These are phyloP conservation scores for Tachysurus fulvidraco DNA, from an alignment of 2,113 vertebrate genomes.

Conservation along the genomic window DNA sequence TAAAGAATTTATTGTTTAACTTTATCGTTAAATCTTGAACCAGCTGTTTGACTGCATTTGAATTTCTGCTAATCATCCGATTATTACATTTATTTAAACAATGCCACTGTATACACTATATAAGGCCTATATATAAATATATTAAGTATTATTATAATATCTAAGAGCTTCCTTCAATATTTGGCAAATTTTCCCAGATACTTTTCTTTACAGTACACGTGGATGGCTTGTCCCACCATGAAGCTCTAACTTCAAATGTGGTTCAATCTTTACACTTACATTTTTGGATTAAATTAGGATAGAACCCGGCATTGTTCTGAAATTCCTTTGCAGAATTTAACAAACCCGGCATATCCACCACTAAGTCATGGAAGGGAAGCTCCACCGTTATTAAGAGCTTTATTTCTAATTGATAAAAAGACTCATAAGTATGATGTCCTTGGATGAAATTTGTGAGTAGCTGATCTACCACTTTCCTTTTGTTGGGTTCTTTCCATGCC, in stretches of 20 bases:
- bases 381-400: conserved; percentile 15
- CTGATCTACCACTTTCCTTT: background rate
- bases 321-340: background rate
- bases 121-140: background rate
- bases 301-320: background rate
- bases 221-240: background rate
- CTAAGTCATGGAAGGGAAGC: background rate
- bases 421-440: background rate
- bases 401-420: conserved; percentile 17
- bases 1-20: background rate
- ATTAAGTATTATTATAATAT: background rate
- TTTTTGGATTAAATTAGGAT: background rate
- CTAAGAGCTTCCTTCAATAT: background rate
- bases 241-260: background rate
- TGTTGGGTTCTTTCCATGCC: background rate
- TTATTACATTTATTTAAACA: background rate
- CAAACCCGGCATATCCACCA: background rate
- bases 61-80: background rate
- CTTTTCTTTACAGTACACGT: background rate
- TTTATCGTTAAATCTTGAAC: background rate
- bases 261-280: background rate
- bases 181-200: background rate
- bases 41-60: background rate
- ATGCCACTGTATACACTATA: background rate
- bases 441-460: background rate